phyloP scores from a whole-genome alignment of 1,140 invertebrate species.

The Berghia stephanieae region DNA sequence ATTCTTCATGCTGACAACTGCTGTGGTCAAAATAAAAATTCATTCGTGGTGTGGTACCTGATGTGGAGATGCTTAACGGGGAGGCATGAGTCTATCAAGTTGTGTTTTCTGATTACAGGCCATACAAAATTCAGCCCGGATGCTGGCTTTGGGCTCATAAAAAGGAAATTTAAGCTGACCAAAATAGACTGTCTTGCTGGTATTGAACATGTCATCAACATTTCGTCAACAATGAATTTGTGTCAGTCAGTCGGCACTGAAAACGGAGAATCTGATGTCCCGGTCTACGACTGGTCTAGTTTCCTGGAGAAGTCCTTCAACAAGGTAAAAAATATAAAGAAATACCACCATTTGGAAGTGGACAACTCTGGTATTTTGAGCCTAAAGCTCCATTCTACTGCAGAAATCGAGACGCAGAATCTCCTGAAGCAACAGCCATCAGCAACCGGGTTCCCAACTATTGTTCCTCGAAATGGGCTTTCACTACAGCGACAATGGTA shows the following conservation, averaged over 20 bases:
- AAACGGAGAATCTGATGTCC: neutral
- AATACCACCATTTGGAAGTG: neutral
- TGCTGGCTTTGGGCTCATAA: slow-evolving; percentile 28
- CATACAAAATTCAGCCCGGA: slow-evolving; percentile 30
- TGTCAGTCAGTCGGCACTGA: neutral
- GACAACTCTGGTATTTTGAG: neutral
- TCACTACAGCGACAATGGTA: too few species aligned
- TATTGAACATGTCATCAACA: neutral
- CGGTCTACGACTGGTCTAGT: neutral
- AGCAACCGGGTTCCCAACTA: too few species aligned
- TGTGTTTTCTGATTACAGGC: slow-evolving; percentile 26
- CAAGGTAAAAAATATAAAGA: neutral
- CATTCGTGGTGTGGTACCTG: slow-evolving; percentile 12
- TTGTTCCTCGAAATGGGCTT: too few species aligned
- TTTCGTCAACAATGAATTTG: neutral
- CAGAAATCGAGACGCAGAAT: too few species aligned
- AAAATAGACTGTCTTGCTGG: slow-evolving; percentile 9
- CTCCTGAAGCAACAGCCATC: too few species aligned
- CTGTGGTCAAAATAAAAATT: slow-evolving; percentile 40
- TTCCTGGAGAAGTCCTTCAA: neutral
- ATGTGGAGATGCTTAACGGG: slow-evolving; percentile 5
- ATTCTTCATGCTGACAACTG: slow-evolving; percentile 38
- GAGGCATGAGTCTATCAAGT: neutral
- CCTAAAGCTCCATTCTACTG: too few species aligned
- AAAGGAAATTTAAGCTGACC: neutral